A percentile compares a stretch with the other conserved stretches of the same genome.
phyloP scores from a whole-genome alignment of 1,140 invertebrate species.

The Aphis gossypii region DNA sequence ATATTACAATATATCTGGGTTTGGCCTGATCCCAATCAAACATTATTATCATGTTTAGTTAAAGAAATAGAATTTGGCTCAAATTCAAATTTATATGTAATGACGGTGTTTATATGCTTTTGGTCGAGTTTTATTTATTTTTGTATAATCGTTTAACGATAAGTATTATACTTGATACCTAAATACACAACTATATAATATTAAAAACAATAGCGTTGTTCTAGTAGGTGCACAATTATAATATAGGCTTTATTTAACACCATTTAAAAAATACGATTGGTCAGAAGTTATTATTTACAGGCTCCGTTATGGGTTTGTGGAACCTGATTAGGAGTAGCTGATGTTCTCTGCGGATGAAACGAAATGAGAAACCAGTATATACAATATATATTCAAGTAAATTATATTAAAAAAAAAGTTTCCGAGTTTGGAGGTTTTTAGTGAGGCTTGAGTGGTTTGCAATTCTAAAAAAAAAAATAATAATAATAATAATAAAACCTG shows the following conservation, averaged over 20 bases:
- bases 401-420: constrained; percentile 50
- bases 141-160: background rate
- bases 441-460: constrained; percentile 56
- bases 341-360: constrained; percentile 54
- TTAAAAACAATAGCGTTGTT: background rate
- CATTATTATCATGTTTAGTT: background rate
- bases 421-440: constrained; percentile 57
- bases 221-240: background rate
- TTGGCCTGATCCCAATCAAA: constrained; percentile 36
- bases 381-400: constrained; percentile 51
- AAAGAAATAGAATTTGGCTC: constrained; percentile 28
- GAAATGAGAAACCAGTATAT: constrained; percentile 48
- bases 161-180: constrained; percentile 3
- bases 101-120: constrained; percentile 31
- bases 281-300: constrained; percentile 57
- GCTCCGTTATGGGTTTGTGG: constrained; percentile 47
- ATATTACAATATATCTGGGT: background rate
- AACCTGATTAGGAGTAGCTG: constrained; percentile 54
- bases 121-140: constrained; percentile 45
- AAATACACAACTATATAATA: background rate
- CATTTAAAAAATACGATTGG: constrained; percentile 50
- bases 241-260: constrained; percentile 14
- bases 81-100: constrained; percentile 31
- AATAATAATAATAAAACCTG: constrained; percentile 49
- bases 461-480: constrained; percentile 53